Conservation (phyloP, 1,140 invertebrate species). For the Plectus sambesii region DNA sequence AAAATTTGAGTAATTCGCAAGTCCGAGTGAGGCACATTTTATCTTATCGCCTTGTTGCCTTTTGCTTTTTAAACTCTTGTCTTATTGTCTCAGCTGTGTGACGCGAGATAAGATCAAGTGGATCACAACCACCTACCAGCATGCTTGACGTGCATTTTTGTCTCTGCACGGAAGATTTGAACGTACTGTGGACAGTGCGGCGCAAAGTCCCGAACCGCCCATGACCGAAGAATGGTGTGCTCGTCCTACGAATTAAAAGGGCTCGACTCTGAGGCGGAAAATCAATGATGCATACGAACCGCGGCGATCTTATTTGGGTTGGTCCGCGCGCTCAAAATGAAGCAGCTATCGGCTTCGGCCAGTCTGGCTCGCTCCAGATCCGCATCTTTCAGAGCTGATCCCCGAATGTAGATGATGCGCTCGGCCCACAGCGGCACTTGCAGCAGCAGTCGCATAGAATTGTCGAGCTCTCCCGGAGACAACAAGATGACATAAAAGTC, state of each 20-base stretch:
- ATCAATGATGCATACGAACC: no score
- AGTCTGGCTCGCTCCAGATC: slow-evolving; percentile 86
- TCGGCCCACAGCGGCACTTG: slow-evolving; percentile 97
- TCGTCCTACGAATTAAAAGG: slow-evolving; percentile 59
- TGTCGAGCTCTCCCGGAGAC: slow-evolving; percentile 90
- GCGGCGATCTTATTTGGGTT: no score
- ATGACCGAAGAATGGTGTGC: slow-evolving; percentile 87
- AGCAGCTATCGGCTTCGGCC: slow-evolving; percentile 49
- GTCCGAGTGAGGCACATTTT: no score
- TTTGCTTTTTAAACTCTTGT: no score
- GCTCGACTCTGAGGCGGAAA: no score
- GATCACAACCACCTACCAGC: no score
- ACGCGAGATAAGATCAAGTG: no score
- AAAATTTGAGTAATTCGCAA: no score
- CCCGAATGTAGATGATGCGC: slow-evolving; percentile 91
- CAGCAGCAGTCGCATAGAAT: slow-evolving; percentile 91
- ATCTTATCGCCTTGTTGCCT: no score
- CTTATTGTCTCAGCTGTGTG: no score
- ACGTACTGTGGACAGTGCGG: slow-evolving; percentile 90
- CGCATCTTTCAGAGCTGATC: slow-evolving; percentile 81
- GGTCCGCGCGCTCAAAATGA: slow-evolving; percentile 50
- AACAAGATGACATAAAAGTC: slow-evolving; percentile 90
- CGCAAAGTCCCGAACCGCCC: slow-evolving; percentile 95
- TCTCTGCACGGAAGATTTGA: slow-evolving; percentile 92
- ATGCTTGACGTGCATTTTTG: slow-evolving; percentile 95